Conservation (phyloP, 1,140 invertebrate species). For the Andrena cerasifolii region DNA sequence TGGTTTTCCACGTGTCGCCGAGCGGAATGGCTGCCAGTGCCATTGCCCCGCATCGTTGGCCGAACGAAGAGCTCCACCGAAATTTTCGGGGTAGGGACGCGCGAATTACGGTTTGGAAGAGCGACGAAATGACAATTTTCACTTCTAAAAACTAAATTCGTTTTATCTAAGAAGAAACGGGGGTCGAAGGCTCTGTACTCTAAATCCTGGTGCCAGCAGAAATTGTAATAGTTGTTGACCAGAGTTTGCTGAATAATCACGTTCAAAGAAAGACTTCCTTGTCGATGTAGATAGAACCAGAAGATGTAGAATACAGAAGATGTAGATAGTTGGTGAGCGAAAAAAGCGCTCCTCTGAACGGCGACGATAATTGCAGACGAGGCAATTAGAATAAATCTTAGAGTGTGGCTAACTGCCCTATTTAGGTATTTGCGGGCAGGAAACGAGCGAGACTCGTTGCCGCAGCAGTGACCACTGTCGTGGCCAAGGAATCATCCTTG, state of each 20-base stretch:
- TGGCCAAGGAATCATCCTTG: slow-evolving; percentile 7
- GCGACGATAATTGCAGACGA: slow-evolving; percentile 72
- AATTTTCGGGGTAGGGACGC: background rate
- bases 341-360: slow-evolving; percentile 70
- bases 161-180: no score
- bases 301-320: no score
- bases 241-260: no score
- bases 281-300: no score
- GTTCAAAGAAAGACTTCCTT: no score
- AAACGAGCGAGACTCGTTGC: background rate
- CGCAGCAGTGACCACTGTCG: slow-evolving; percentile 21
- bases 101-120: no score
- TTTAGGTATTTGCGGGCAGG: slow-evolving; percentile 67
- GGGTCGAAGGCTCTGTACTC: no score
- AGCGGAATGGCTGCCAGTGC: slow-evolving; percentile 64
- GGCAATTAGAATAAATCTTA: slow-evolving; percentile 76
- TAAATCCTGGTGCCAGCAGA: no score
- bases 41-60: slow-evolving; percentile 45
- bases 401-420: slow-evolving; percentile 73
- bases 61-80: slow-evolving; percentile 19
- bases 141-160: no score
- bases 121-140: no score
- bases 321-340: no score
- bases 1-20: slow-evolving; percentile 70
- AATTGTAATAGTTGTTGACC: no score